Conservation (phyloP, 2,113 vertebrate species). For the Sclerurus mexicanus region DNA sequence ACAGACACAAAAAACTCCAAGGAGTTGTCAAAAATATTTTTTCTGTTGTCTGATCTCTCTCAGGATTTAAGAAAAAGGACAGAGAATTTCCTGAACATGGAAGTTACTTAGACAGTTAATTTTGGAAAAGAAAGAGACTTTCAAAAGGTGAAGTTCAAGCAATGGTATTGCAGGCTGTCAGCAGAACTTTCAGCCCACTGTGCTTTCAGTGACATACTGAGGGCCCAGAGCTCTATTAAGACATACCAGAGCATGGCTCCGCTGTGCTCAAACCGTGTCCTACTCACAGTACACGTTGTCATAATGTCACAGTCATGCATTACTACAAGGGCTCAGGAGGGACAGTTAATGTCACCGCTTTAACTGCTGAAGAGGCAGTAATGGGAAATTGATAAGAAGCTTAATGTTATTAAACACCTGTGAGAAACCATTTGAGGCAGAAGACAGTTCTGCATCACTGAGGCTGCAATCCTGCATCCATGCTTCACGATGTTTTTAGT, state of each 20-base stretch:
- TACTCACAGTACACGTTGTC: accelerated
- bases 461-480: neutral
- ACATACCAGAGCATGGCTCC: neutral
- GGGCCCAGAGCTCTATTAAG: neutral
- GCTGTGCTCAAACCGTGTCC: neutral
- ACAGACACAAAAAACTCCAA: neutral
- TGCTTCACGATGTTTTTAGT: neutral
- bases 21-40: neutral
- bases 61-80: neutral
- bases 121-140: neutral
- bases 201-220: neutral
- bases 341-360: neutral
- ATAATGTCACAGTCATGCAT: neutral
- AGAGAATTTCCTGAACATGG: neutral
- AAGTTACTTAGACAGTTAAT: neutral
- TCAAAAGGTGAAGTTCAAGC: neutral
- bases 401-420: constrained; percentile 20
- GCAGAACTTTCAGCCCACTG: accelerated
- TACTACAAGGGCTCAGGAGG: neutral
- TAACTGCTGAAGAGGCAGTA: neutral
- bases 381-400: neutral
- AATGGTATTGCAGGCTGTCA: neutral
- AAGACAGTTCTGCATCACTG: neutral
- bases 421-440: neutral
- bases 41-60: neutral